Base-by-base conservation (phyloP, 2,888 invertebrate species). In the Ametastegia equiseti region DNA sequence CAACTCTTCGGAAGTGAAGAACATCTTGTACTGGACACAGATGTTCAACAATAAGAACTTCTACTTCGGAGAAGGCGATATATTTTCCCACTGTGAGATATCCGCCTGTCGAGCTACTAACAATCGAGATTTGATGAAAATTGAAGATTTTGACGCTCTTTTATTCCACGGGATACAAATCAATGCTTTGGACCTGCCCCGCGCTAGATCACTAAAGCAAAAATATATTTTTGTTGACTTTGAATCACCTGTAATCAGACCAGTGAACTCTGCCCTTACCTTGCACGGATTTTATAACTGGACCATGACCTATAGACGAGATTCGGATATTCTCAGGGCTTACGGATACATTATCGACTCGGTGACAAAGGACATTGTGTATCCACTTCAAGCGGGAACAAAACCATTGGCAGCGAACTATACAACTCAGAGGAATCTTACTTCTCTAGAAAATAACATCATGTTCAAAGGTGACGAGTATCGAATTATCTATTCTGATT, bases 301-400 rank as follows among this genome's bases (percentile, higher is more conserved):
- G 84, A 93, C 93, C 1, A 93, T 93, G 92, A 93, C 92, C 0
- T 93, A 93, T 86, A 89, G 93, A 67, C 81, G 92, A 81, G 92
- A 91, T 83, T 93, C 93, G 71, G 93, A 93, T 84, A 88, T 92
- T 42, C 69, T 89, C 0, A 90, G 91, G 91, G 85, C 91, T 19
- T 93, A 93, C 82, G 90, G 88, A 27, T 83, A 83, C 47, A 11
- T 71, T 30, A 15, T 71, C 9, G 5, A 71, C 47, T 45, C 47
- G 23, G n/a, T 15, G 2, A 71, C 71, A 1, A 47, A 47, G 2
- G 6, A 45, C 15, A 33, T 36, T 15, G 27, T 47, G 3, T 71
- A 71, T 30, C 71, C 71, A 1, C n/a, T 71, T 9, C 27, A 47
- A 30, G 45, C 71, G 1, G 0, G 71, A 45, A 42, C 45, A 30